phyloP scores from a whole-genome alignment of 2,888 invertebrate species.

The Oscheius myriophilus region DNA sequence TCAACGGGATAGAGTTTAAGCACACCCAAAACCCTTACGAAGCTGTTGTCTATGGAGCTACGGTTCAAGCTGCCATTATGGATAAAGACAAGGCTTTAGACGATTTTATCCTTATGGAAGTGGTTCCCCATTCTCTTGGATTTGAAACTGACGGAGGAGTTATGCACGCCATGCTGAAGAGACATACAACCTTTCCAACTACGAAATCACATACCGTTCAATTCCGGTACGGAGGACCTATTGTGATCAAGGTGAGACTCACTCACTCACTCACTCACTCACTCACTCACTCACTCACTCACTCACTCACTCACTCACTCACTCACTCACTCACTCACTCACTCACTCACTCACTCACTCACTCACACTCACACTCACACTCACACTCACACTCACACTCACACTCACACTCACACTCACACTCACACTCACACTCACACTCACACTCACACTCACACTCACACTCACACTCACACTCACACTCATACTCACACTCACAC shows the following conservation, averaged over 20 bases:
- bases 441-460: too few species aligned
- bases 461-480: too few species aligned
- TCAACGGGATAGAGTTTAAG: slow-evolving; percentile 94
- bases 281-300: too few species aligned
- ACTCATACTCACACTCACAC: too few species aligned
- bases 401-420: too few species aligned
- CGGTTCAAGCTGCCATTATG: slow-evolving; percentile 75
- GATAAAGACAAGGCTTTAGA: slow-evolving; percentile 79
- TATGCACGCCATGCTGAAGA: slow-evolving; percentile 93
- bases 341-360: too few species aligned
- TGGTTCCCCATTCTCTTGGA: slow-evolving; percentile 88
- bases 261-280: too few species aligned
- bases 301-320: too few species aligned
- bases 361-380: too few species aligned
- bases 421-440: too few species aligned
- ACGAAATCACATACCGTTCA: slow-evolving; percentile 69
- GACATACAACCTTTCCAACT: slow-evolving; percentile 73
- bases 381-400: too few species aligned
- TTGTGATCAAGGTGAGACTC: slow-evolving; percentile 92
- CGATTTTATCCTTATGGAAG: slow-evolving; percentile 89
- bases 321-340: too few species aligned
- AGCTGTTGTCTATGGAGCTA: slow-evolving; percentile 93
- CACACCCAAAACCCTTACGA: slow-evolving; percentile 95
- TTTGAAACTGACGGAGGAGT: slow-evolving; percentile 91
- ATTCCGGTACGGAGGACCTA: slow-evolving; percentile 92